Evolutionary conservation across 2,797 vertebrate species (phyloP).

Genomic region (Craterocephalus amniculus): DNA sequence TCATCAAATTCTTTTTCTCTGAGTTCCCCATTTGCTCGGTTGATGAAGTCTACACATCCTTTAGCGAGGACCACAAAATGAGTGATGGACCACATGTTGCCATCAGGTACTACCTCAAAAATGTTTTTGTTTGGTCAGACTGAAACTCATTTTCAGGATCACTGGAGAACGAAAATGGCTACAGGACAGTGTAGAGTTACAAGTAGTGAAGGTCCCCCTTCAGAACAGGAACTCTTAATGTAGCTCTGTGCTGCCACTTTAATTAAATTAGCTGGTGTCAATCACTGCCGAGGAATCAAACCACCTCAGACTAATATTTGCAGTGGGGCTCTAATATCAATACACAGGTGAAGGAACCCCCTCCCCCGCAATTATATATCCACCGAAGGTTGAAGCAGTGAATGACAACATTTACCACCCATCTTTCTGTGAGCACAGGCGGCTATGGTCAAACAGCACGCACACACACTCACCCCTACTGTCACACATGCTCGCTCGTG

Average conservation of each 20-base stretch:
- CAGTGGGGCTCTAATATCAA: constrained; percentile 77
- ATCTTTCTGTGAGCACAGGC: constrained; percentile 57
- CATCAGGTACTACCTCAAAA: constrained; percentile 35
- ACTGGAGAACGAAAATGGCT: constrained; percentile 59
- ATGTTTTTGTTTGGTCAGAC: constrained; percentile 58
- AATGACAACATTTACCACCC: constrained; percentile 79
- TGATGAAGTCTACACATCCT: constrained; percentile 40
- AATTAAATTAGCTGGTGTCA: constrained; percentile 78
- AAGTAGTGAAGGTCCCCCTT: constrained; percentile 53
- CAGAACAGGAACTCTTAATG: constrained; percentile 69
- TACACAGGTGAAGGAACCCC: constrained; percentile 64
- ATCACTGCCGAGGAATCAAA: constrained; percentile 76
- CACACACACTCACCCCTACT: constrained; percentile 11
- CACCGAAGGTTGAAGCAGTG: constrained; percentile 67
- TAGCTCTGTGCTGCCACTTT: constrained; percentile 70
- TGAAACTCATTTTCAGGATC: constrained; percentile 54
- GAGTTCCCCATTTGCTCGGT: constrained; percentile 31
- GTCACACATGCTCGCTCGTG: constrained; percentile 9
- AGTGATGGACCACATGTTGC: constrained; percentile 35
- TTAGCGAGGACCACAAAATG: constrained; percentile 30
- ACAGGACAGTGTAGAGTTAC: constrained; percentile 53
- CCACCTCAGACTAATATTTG: constrained; percentile 77
- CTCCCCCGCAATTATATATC: constrained; percentile 71
- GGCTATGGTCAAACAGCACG: constrained; percentile 53
- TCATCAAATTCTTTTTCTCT: constrained; percentile 20